phyloP scores from a whole-genome alignment of 2,797 vertebrate species.

The Perodicticus potto region DNA sequence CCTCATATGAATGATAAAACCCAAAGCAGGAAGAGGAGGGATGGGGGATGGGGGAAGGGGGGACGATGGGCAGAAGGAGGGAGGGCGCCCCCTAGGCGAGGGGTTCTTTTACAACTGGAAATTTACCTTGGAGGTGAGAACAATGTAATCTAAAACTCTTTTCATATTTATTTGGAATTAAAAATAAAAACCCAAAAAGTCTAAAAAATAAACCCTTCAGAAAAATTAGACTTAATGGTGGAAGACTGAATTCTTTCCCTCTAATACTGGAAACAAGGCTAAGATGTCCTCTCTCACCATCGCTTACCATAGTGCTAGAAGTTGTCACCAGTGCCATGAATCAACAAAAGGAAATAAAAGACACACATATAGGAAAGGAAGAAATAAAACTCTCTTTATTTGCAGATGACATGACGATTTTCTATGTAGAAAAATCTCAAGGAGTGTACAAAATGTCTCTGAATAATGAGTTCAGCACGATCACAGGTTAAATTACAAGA shows the following conservation, averaged over 20 bases:
- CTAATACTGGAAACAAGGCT: background rate
- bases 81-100: no score
- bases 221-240: background rate
- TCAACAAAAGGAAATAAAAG: background rate
- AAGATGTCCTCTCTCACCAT: background rate
- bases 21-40: no score
- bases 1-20: no score
- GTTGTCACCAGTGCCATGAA: background rate
- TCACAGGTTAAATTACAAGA: background rate
- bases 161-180: no score
- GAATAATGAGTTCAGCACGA: background rate
- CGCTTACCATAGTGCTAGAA: background rate
- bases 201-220: background rate
- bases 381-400: background rate
- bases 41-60: no score
- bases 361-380: background rate
- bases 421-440: background rate
- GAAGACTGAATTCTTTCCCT: background rate
- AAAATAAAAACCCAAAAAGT: no score
- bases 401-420: background rate
- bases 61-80: no score
- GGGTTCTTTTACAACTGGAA: no score
- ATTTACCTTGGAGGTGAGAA: no score
- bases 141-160: no score
- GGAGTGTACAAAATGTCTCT: background rate